Conservation (phyloP, 1,140 invertebrate species). For the Pachyrhynchus sulphureomaculatus region DNA sequence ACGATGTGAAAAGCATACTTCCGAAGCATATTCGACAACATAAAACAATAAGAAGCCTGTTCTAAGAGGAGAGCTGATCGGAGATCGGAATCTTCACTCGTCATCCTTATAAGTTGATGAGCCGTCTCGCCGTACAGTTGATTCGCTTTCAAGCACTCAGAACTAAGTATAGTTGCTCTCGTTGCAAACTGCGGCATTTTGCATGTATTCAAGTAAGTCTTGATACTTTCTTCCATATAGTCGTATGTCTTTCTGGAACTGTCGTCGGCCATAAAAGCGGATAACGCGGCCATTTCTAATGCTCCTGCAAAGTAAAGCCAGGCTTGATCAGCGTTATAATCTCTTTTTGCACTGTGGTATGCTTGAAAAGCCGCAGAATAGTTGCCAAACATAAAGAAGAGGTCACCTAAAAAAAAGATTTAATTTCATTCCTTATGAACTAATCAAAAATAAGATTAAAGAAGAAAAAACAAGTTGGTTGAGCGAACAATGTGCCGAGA, state of each 20-base stretch:
- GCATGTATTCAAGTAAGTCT: constrained; percentile 85
- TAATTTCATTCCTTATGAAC: too few species aligned
- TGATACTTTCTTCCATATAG: constrained; percentile 92
- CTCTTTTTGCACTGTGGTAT: constrained; percentile 94
- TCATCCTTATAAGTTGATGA: constrained; percentile 91
- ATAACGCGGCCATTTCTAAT: constrained; percentile 91
- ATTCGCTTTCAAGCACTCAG: constrained; percentile 79
- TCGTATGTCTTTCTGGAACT: constrained; percentile 75
- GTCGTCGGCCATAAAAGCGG: constrained; percentile 87
- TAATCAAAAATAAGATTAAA: too few species aligned
- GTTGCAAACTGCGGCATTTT: constrained; percentile 88
- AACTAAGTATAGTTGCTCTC: constrained; percentile 82
- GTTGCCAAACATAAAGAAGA: constrained; percentile 95
- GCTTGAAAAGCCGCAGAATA: constrained; percentile 90
- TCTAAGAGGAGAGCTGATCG: constrained; percentile 89
- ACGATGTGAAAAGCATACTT: constrained; percentile 99
- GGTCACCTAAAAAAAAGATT: constrained; percentile 89
- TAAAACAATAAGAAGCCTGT: constrained; percentile 92
- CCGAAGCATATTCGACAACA: constrained; percentile 76
- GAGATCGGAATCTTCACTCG: constrained; percentile 90
- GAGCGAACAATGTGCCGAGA: too few species aligned
- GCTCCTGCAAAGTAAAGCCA: constrained; percentile 97
- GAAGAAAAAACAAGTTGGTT: too few species aligned
- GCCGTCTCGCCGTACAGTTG: constrained; percentile 85
- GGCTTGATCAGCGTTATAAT: constrained; percentile 94